Conservation (phyloP, 35 echinoderm and acorn worm species). For the Apostichopus parvimensis region DNA sequence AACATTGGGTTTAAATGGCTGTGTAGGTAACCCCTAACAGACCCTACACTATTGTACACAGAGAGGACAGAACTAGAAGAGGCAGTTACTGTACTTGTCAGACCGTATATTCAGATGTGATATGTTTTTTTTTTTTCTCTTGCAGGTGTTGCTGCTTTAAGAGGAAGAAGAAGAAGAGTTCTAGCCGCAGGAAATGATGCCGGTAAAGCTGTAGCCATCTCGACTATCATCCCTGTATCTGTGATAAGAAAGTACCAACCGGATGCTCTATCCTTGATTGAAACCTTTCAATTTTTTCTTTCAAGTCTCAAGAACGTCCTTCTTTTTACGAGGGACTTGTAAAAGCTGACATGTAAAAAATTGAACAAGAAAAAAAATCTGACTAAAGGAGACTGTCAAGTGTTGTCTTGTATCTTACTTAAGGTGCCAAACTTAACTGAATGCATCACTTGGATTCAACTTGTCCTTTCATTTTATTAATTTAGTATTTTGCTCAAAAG, state of each 20-base stretch:
- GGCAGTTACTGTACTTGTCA: neutral
- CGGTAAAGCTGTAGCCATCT: neutral
- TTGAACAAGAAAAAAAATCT: neutral
- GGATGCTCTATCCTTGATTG: neutral
- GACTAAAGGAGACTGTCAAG: neutral
- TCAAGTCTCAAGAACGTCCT: neutral
- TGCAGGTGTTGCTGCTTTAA: slow-evolving; percentile 98
- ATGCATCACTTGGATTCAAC: neutral
- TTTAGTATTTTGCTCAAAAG: neutral
- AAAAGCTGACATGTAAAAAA: neutral
- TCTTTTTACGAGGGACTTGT: neutral
- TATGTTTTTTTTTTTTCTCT: slow-evolving; percentile 52
- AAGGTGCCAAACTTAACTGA: slow-evolving; percentile 37
- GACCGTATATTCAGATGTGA: neutral
- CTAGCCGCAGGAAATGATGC: slow-evolving; percentile 72
- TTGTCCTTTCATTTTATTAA: neutral
- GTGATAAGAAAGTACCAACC: slow-evolving; percentile 11
- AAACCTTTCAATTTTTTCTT: neutral
- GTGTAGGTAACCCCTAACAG: too few relatives aligned
- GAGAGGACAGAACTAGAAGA: neutral
- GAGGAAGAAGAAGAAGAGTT: slow-evolving; percentile 97
- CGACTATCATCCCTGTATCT: neutral
- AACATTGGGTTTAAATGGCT: too few relatives aligned
- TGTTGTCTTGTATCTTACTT: slow-evolving; percentile 26
- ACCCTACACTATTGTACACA: too few relatives aligned